Evolutionary conservation across 37 sponge, comb jelly and placozoan genomes (phyloP).

Genomic region (Chondrosia reniformis): DNA sequence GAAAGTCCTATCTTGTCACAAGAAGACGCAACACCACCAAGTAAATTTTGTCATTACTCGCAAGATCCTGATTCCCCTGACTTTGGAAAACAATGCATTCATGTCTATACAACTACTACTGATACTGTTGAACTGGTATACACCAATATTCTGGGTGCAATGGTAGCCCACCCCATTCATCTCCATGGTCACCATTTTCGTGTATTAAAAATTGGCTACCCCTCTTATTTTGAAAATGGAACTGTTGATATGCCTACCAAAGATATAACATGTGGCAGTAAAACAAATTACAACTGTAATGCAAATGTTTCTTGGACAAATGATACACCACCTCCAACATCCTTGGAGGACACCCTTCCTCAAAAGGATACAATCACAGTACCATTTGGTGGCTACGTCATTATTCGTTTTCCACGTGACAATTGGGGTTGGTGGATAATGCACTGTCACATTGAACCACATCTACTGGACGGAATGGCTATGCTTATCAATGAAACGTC

Average conservation of each 20-base stretch:
- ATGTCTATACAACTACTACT: background rate
- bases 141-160: background rate
- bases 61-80: too few species aligned
- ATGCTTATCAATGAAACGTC: too few species aligned
- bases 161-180: slow-evolving; percentile 63
- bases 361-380: background rate
- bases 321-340: background rate
- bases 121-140: background rate
- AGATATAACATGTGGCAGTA: background rate
- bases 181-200: slow-evolving; percentile 65
- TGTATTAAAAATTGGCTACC: slow-evolving; percentile 58
- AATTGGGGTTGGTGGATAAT: background rate
- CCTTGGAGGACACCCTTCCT: background rate
- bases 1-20: background rate
- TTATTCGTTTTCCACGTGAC: background rate
- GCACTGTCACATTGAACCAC: background rate
- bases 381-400: background rate
- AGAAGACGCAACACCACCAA: too few species aligned
- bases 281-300: background rate
- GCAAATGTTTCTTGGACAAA: background rate
- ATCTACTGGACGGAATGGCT: background rate
- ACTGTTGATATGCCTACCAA: background rate
- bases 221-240: slow-evolving; percentile 22
- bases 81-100: background rate
- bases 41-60: too few species aligned